These are phyloP conservation scores for Sciaenops ocellatus DNA, from an alignment of 2,797 vertebrate species.

Conservation along the genomic window DNA sequence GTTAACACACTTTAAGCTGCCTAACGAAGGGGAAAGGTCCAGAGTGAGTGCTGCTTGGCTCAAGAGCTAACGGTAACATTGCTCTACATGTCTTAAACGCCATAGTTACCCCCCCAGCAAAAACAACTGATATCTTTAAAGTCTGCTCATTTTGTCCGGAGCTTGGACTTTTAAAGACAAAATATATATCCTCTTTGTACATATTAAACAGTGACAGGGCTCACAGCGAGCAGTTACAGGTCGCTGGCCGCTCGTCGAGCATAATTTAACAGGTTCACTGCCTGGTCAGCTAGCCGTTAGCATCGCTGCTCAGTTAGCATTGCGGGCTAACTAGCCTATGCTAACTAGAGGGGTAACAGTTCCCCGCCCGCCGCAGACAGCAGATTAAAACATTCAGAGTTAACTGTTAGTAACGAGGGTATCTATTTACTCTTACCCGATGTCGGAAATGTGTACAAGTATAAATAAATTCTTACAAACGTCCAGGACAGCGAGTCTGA, in stretches of 20 bases:
- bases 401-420: not conserved
- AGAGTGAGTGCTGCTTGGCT: conserved; percentile 24
- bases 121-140: conserved; percentile 26
- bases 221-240: conserved; percentile 3
- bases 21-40: conserved; percentile 40
- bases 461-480: conserved; percentile 79
- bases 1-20: conserved; percentile 34
- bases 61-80: conserved; percentile 63
- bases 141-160: not conserved
- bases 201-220: not conserved
- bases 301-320: conserved; percentile 67
- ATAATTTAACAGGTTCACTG: conserved; percentile 68
- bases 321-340: conserved; percentile 65
- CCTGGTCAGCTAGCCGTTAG: conserved; percentile 73
- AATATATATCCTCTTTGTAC: rapidly evolving
- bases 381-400: conserved; percentile 17
- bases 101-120: conserved; percentile 45
- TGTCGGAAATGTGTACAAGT: conserved; percentile 60
- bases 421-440: conserved; percentile 51
- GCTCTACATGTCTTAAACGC: conserved; percentile 51
- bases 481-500: conserved; percentile 81
- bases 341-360: conserved; percentile 67
- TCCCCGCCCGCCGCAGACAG: not conserved
- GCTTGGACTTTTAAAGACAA: not conserved
- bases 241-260: conserved; percentile 40